Conservation (phyloP, 2,888 invertebrate species). For the Philereme transversata region DNA sequence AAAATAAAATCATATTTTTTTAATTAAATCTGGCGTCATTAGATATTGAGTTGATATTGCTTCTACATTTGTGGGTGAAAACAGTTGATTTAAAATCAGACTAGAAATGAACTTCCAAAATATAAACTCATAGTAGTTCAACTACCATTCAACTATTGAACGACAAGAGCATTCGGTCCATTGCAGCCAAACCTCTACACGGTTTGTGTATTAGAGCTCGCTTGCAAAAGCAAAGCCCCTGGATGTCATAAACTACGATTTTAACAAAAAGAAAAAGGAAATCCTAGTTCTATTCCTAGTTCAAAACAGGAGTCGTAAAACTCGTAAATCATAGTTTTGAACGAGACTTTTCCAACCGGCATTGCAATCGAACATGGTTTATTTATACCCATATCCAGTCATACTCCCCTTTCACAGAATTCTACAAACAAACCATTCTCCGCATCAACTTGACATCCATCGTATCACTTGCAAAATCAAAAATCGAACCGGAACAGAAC, state of each 20-base stretch:
- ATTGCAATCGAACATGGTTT: not conserved
- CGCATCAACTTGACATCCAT: conserved; percentile 42
- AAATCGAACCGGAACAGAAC: conserved; percentile 46
- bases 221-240: conserved; percentile 7
- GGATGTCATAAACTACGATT: conserved; percentile 4
- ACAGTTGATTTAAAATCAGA: too few relatives aligned
- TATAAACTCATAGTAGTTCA: conserved; percentile 2
- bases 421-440: conserved; percentile 27
- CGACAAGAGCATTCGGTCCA: conserved; percentile 1
- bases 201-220: not conserved
- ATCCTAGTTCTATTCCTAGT: not conserved
- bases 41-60: too few relatives aligned
- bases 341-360: not conserved
- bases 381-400: not conserved
- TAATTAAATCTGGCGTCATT: too few relatives aligned
- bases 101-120: conserved; percentile 1
- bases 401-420: conserved; percentile 7
- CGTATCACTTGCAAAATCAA: conserved; percentile 58
- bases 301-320: not conserved
- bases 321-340: not conserved
- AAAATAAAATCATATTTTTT: too few relatives aligned
- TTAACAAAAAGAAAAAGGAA: conserved; percentile 2
- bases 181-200: not conserved
- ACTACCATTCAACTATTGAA: conserved; percentile 16
- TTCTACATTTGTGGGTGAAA: too few relatives aligned